Conservation (phyloP, 2,113 vertebrate species). For the Centropus bengalensis region DNA sequence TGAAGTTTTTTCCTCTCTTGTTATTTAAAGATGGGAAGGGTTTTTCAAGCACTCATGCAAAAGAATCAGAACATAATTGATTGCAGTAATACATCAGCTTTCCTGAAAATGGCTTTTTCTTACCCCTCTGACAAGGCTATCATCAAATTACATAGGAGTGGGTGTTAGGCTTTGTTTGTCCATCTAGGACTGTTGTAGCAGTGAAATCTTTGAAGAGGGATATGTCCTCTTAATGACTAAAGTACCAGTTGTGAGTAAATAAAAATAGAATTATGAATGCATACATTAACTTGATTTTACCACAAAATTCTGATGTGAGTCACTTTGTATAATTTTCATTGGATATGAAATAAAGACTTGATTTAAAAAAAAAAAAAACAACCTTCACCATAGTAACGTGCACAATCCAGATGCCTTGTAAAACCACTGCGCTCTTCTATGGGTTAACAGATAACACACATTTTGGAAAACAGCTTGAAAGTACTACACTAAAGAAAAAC, state of each 20-base stretch:
- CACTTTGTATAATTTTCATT: slow-evolving; percentile 44
- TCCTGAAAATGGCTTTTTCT: slow-evolving; percentile 32
- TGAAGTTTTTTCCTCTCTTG: slow-evolving; percentile 5
- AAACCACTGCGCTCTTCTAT: slow-evolving; percentile 9
- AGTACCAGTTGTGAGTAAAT: neutral
- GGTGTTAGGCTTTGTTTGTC: neutral
- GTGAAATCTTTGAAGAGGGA: neutral
- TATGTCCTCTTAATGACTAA: neutral
- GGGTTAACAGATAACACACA: slow-evolving; percentile 42
- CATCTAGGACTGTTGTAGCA: neutral
- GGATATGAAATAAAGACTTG: slow-evolving; percentile 40
- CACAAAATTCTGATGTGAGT: slow-evolving; percentile 20
- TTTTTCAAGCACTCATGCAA: neutral
- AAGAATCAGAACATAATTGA: slow-evolving; percentile 2
- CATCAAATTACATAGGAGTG: neutral
- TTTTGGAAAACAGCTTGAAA: slow-evolving; percentile 60
- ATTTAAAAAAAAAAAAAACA: neutral
- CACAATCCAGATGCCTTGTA: slow-evolving; percentile 14
- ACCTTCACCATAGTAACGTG: slow-evolving; percentile 62
- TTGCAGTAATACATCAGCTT: neutral
- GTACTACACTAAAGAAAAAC: slow-evolving; percentile 15
- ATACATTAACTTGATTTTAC: slow-evolving; percentile 27
- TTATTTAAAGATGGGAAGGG: neutral
- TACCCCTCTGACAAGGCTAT: neutral
- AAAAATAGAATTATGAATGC: slow-evolving; percentile 1